phyloP scores from a whole-genome alignment of 2,797 vertebrate species.

The Paramormyrops hopkinsi region DNA sequence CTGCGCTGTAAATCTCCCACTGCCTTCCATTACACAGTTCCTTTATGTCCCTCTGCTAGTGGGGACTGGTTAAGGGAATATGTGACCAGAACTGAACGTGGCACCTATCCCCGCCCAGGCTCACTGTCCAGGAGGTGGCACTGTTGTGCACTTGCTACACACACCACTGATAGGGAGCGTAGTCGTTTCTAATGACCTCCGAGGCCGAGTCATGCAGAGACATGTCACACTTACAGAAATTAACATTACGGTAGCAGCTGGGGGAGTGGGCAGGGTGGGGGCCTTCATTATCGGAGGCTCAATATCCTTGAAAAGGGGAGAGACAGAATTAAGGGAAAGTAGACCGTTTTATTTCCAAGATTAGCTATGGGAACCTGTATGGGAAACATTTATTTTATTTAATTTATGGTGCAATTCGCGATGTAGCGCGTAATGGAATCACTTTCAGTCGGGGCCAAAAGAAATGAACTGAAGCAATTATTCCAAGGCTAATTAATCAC shows the following conservation, averaged over 20 bases:
- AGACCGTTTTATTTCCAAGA: neutral
- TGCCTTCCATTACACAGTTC: neutral
- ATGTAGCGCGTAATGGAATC: neutral
- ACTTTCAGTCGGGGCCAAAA: neutral
- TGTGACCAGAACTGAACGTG: neutral
- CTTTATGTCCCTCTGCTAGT: neutral
- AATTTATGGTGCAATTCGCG: neutral
- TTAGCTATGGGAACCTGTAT: neutral
- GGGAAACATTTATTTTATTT: neutral
- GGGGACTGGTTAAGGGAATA: neutral
- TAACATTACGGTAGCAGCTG: neutral
- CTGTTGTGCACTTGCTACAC: neutral
- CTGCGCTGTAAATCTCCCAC: neutral
- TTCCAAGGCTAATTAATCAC: neutral
- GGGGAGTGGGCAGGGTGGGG: neutral
- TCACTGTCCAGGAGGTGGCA: neutral
- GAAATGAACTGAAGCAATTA: constrained; percentile 8
- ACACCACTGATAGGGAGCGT: neutral
- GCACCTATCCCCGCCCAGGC: neutral
- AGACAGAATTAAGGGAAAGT: neutral
- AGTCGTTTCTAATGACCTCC: neutral
- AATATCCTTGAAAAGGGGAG: neutral
- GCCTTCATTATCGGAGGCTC: neutral
- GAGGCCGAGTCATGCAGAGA: neutral
- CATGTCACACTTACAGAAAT: neutral